Evolutionary conservation across 1,140 invertebrate species (phyloP).

Genomic region (Cataglyphis hispanica): DNA sequence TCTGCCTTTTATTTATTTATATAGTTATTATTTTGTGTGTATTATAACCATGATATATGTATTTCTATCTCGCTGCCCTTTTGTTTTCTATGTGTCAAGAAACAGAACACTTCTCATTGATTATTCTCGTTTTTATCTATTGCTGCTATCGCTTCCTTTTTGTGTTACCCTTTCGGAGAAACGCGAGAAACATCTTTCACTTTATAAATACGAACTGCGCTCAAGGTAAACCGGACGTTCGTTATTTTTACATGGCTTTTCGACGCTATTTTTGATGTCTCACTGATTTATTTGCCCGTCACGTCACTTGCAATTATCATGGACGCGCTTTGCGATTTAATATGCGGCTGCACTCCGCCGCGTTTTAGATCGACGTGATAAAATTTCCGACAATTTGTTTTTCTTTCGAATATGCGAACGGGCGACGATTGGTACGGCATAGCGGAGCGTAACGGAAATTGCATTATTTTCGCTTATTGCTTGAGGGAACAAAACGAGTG

Average conservation of each 20-base stretch:
- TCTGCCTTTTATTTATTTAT: too few relatives aligned
- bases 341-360: conserved; percentile 5
- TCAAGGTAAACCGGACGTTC: conserved; percentile 2
- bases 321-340: conserved; percentile 30
- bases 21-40: background rate
- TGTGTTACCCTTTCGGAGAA: background rate
- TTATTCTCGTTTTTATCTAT: conserved; percentile 5
- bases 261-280: background rate
- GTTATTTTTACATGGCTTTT: conserved; percentile 40
- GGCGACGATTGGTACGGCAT: background rate
- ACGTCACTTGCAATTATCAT: conserved; percentile 47
- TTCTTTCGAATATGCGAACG: conserved; percentile 20
- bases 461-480: conserved; percentile 42
- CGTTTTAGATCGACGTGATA: conserved; percentile 42
- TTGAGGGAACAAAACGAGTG: background rate
- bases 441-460: conserved; percentile 27
- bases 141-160: background rate
- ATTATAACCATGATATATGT: background rate
- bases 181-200: background rate
- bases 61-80: background rate
- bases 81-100: background rate
- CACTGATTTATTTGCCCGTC: conserved; percentile 31
- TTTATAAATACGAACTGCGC: background rate
- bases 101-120: background rate
- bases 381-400: conserved; percentile 56